Evolutionary conservation across 2,888 invertebrate species (phyloP).

Genomic region (Drosophila maculinotata): DNA sequence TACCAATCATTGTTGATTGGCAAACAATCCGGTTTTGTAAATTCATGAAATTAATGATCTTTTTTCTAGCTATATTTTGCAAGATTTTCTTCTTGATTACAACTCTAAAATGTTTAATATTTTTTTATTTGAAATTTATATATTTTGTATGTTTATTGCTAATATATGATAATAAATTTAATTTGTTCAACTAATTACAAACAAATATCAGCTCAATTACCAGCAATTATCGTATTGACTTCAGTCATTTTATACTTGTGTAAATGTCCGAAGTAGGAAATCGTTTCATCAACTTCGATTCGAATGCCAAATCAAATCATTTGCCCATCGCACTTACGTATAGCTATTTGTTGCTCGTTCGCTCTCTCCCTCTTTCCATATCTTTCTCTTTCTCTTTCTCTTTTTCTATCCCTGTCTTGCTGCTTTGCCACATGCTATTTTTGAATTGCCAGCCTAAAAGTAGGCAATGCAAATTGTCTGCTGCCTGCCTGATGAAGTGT

Average conservation of each 20-base stretch:
- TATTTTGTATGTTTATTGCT: no score
- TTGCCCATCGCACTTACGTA: slow-evolving; percentile 17
- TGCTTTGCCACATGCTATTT: slow-evolving; percentile 7
- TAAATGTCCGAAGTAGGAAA: slow-evolving; percentile 10
- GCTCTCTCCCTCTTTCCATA: not conserved
- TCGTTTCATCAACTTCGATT: slow-evolving; percentile 33
- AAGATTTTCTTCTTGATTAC: no score
- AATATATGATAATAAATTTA: no score
- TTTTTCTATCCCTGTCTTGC: not conserved
- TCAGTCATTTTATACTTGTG: slow-evolving; percentile 1
- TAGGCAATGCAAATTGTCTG: slow-evolving; percentile 55
- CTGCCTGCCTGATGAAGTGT: not conserved
- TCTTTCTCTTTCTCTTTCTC: not conserved
- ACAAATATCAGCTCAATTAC: slow-evolving; percentile 11
- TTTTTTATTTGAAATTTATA: no score
- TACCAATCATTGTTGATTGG: no score
- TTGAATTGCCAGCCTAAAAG: slow-evolving; percentile 46
- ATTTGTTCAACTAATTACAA: slow-evolving; percentile 1
- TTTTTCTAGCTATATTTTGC: no score
- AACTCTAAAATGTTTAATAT: no score
- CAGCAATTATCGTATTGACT: slow-evolving; percentile 33
- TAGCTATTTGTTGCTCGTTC: not conserved
- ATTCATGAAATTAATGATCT: no score
- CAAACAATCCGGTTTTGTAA: no score
- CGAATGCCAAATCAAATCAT: slow-evolving; percentile 37